Conservation (phyloP, 2,888 invertebrate species). For the Limulus polyphemus region DNA sequence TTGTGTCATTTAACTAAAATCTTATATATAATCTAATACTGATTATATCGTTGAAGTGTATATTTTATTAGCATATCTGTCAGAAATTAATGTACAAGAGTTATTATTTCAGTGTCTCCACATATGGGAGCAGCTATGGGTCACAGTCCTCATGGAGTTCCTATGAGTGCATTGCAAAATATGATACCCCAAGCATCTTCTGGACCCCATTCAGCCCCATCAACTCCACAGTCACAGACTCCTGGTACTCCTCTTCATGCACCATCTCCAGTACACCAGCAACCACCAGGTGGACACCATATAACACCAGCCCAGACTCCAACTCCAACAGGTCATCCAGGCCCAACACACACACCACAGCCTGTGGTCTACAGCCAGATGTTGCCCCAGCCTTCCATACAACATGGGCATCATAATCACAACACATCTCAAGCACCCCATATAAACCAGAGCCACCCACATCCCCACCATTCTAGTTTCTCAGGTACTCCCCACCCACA, state of each 20-base stretch:
- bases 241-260: constrained; percentile 15
- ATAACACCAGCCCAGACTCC: constrained; percentile 15
- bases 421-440: constrained; percentile 6
- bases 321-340: constrained; percentile 19
- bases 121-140: too few relatives aligned
- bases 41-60: too few relatives aligned
- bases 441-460: constrained; percentile 12
- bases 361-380: constrained; percentile 19
- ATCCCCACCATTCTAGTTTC: constrained; percentile 9
- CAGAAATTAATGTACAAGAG: too few relatives aligned
- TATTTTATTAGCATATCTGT: too few relatives aligned
- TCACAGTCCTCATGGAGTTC: constrained; percentile 9
- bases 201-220: constrained; percentile 19
- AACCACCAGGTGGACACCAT: constrained; percentile 5
- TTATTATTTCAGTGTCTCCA: too few relatives aligned
- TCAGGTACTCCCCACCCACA: constrained; percentile 15
- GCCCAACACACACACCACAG: constrained; percentile 18
- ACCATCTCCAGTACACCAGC: constrained; percentile 23
- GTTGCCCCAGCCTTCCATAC: constrained; percentile 8
- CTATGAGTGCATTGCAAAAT: background rate
- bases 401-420: background rate
- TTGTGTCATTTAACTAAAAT: too few relatives aligned
- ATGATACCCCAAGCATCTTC: constrained; percentile 13
- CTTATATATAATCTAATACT: too few relatives aligned
- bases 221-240: constrained; percentile 21